A percentile compares a stretch with the other conserved stretches of the same genome.
Conservation (phyloP, 2,888 invertebrate genomes). For the Macrophya annulata region DNA sequence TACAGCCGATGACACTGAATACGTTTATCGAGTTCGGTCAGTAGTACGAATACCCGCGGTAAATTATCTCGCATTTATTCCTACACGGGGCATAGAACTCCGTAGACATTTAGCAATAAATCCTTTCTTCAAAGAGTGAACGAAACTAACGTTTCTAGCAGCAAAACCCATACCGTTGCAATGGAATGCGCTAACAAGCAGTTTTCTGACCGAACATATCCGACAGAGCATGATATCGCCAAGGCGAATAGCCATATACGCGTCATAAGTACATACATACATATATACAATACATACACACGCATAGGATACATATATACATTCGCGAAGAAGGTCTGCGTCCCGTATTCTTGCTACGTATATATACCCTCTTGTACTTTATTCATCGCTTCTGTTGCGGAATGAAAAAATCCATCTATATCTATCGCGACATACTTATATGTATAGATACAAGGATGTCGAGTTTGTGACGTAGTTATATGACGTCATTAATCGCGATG, state of each 20-base stretch:
- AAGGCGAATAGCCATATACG: constrained; percentile 53
- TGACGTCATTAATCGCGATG: neutral
- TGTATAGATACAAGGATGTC: constrained; percentile 9
- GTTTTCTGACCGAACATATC: constrained; percentile 48
- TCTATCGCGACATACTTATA: constrained; percentile 1
- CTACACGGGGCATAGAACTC: constrained; percentile 36
- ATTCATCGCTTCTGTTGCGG: neutral
- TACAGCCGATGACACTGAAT: neutral
- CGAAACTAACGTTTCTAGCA: constrained; percentile 47
- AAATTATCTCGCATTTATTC: constrained; percentile 22
- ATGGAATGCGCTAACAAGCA: constrained; percentile 54
- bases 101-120: constrained; percentile 46
- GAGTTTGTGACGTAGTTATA: neutral
- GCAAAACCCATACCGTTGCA: constrained; percentile 49
- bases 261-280: constrained; percentile 44
- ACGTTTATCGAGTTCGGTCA: neutral
- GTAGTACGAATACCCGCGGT: neutral
- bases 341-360: neutral
- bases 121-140: constrained; percentile 52
- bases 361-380: constrained; percentile 1
- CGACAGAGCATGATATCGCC: constrained; percentile 39
- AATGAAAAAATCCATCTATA: constrained; percentile 6
- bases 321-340: neutral
- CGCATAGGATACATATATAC: neutral
- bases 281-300: no score